A percentile compares a stretch with the other conserved stretches of the same genome.
Evolutionary conservation across 1,140 invertebrate species (phyloP).

Genomic region (Hylaeus anthracinus): DNA sequence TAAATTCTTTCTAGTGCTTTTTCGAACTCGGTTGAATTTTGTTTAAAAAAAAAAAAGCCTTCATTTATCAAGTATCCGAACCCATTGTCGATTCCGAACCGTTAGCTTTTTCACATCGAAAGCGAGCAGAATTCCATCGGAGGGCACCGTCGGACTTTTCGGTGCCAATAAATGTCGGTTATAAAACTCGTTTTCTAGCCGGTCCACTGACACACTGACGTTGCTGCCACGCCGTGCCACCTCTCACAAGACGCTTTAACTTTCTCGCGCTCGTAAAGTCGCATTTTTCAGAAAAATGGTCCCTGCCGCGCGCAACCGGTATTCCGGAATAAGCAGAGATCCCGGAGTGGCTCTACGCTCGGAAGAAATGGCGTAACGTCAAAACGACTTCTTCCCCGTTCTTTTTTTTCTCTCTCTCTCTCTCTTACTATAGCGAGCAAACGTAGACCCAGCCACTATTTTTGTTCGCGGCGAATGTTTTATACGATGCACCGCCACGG

Average conservation of each 20-base stretch:
- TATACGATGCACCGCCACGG: neutral
- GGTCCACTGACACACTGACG: constrained; percentile 71
- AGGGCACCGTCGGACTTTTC: constrained; percentile 38
- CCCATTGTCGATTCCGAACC: neutral
- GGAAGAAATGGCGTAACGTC: constrained; percentile 21
- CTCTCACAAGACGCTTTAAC: constrained; percentile 51
- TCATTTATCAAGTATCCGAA: too few species aligned
- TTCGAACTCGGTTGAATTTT: too few species aligned
- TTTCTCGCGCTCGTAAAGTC: constrained; percentile 57
- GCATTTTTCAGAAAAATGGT: constrained; percentile 43
- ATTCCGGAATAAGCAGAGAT: constrained; percentile 41
- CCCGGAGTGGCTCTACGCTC: neutral
- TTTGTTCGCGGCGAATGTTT: constrained; percentile 4
- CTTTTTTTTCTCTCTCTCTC: neutral
- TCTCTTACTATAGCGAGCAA: neutral
- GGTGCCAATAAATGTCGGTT: constrained; percentile 51
- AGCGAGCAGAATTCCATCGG: constrained; percentile 19
- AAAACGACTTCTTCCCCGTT: neutral
- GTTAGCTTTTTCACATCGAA: neutral
- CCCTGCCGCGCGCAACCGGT: neutral
- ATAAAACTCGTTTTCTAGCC: constrained; percentile 58
- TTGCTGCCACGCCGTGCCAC: neutral
- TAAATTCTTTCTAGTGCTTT: too few species aligned
- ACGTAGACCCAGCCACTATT: neutral
- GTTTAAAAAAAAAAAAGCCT: too few species aligned